Evolutionary conservation across 2,797 vertebrate species (phyloP), one percentile per base, ranked within the genome.

Genomic region (Pampus argenteus): DNA sequence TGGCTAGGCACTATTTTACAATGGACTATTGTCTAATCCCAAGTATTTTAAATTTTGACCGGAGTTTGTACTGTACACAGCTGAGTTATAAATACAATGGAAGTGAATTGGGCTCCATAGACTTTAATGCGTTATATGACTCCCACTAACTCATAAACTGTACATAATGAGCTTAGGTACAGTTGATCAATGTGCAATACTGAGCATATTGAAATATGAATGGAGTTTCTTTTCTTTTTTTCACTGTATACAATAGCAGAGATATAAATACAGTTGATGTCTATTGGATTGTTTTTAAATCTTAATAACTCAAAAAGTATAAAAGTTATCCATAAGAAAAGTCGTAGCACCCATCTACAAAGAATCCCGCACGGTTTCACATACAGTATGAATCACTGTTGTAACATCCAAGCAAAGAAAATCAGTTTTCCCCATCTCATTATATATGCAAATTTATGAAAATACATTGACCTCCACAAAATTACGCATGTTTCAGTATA

Each of bases 301-400:
- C 76, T 81, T 69, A 83, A 78, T 75, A 83, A 89, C 88, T 86
- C 82, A 85, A 87, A 83, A 88, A 74, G 78, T 91, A 91, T 78
- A 91, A 90, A 91, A 90, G 84, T 81, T 88, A 75, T 83, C 66
- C 6, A 89, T 85, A 87, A 84, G 79, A 89, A 89, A 89, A 81
- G 83, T 84, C 82, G 54, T 78, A 79, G 84, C 84, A 88, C 84
- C 80, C 85, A 40, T 78, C 86, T 85, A 83, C 75, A 85, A 81
- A 88, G 75, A 76, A 31, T 62, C 65, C 70, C 31, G 9, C 56
- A 70, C 68, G n/a, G 36, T 55, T 50, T 20, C 40, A 84, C 75
- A 34, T 36, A 60, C 45, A 25, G 28, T 17, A 36, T 63, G 84
- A 67, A 71, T 76, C 75, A 72, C 18, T 45, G 42, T 18, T 42